Conservation (phyloP, 2,888 invertebrate species). For the Pristionchus mayeri region DNA sequence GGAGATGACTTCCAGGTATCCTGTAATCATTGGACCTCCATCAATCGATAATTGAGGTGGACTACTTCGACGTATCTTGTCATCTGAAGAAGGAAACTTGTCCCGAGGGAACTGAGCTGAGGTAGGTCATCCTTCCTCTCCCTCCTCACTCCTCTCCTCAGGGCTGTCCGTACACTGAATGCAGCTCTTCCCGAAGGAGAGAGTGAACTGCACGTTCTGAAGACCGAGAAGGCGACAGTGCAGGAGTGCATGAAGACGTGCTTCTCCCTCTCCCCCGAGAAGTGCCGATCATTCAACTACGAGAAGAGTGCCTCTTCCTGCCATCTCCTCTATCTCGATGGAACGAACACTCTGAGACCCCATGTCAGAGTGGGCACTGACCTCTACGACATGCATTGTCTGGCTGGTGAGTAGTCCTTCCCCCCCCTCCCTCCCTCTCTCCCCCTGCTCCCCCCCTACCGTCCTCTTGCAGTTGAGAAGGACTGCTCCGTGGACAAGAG, state of each 20-base stretch:
- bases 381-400: constrained; percentile 74
- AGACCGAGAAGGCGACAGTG: constrained; percentile 62
- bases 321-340: constrained; percentile 74
- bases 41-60: no score
- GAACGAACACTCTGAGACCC: constrained; percentile 71
- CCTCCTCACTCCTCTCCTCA: constrained; percentile 29
- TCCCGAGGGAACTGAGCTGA: constrained; percentile 68
- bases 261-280: constrained; percentile 67
- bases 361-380: constrained; percentile 71
- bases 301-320: constrained; percentile 71
- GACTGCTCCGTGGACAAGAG: constrained; percentile 69
- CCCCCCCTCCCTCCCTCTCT: no score
- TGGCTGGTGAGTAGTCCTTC: constrained; percentile 69
- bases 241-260: constrained; percentile 68
- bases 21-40: no score
- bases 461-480: constrained; percentile 61
- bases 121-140: constrained; percentile 42
- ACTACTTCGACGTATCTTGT: no score
- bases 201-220: constrained; percentile 71
- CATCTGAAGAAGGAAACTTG: constrained; percentile 56
- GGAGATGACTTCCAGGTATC: no score
- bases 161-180: constrained; percentile 71
- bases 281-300: constrained; percentile 76
- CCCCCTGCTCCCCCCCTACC: neutral
- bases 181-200: constrained; percentile 75